Conservation (phyloP, 2,888 invertebrate genomes). For the Cerastis rubricosa region DNA sequence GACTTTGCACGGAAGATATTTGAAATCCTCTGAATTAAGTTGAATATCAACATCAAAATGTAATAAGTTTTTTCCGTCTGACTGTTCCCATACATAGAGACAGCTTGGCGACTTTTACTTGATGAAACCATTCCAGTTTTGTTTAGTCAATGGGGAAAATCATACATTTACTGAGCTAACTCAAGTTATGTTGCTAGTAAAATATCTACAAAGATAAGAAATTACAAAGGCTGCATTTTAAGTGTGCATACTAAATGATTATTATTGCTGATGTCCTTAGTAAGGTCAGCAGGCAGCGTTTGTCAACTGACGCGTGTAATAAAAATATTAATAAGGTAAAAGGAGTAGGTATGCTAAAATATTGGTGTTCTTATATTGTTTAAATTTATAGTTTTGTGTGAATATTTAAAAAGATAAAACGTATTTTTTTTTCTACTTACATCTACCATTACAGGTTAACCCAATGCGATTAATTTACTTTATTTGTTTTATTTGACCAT, state of each 20-base stretch:
- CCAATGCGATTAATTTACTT: no score
- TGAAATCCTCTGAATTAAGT: background rate
- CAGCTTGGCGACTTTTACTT: background rate
- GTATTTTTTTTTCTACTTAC: no score
- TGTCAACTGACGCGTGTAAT: background rate
- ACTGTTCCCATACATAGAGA: background rate
- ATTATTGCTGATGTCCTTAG: constrained; percentile 34
- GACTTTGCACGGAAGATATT: background rate
- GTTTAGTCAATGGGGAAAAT: constrained; percentile 16
- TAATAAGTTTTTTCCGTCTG: background rate
- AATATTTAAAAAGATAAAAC: no score
- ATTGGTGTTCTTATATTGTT: background rate
- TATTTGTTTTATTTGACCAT: no score
- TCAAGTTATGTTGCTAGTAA: background rate
- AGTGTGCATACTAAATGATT: constrained; percentile 9
- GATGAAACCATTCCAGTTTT: constrained; percentile 12
- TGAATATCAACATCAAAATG: background rate
- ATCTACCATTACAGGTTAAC: no score
- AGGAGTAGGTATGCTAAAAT: background rate
- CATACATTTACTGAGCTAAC: constrained; percentile 1
- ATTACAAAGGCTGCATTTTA: constrained; percentile 28
- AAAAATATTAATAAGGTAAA: constrained; percentile 2
- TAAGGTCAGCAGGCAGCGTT: constrained; percentile 25
- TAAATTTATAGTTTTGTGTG: background rate
- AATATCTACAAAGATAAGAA: constrained; percentile 45